Base-by-base conservation (phyloP, 1,140 invertebrate genomes). In the Melipona quadrifasciata region DNA sequence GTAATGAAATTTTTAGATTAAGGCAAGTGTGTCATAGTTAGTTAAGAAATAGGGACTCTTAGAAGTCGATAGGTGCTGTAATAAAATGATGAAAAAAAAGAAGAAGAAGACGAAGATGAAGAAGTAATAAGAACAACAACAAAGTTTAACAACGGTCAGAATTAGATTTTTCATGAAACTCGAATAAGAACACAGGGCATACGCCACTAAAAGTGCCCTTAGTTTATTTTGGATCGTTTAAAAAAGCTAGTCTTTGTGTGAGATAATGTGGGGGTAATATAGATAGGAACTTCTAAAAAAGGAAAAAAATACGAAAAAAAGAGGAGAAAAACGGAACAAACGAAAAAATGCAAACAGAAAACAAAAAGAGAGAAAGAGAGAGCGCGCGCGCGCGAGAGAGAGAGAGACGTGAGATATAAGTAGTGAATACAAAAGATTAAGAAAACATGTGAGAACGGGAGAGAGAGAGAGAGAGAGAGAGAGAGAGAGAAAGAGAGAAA, bases 121-220 rank as follows among this genome's bases (percentile, higher is more conserved):
- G 71, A 83, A 87, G 79, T 67, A 55, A 31, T 57, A 79, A 47
- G 64, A 79, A 89, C 51, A 79, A 47, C 77, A 79, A 89, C 80
- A 91, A 89, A 88, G 85, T 90, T 87, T 91, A 90, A 90, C 89
- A 92, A 91, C 82, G 88, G 85, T 91, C 90, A 91, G 89, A 92
- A 91, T 93, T 94, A 90, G 92, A 93, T 93, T 93, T 93, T 93
- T 93, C 91, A 93, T 91, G 90, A 92, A 91, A 91, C 88, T 93
- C 84, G 89, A 91, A 91, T 92, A 93, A 90, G 86, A 84, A 82
- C 51, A 82, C 51, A 92, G 93, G 93, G 93, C 92, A 93, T 93
- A 91, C 91, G 93, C 93, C 93, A 94, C 90, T 93, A 93, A 94
- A 94, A 94, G 93, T 94, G 93, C 93, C 93, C 93, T 94, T 94